phyloP scores from a whole-genome alignment of 1,140 invertebrate species.

The Calliphora vicina region DNA sequence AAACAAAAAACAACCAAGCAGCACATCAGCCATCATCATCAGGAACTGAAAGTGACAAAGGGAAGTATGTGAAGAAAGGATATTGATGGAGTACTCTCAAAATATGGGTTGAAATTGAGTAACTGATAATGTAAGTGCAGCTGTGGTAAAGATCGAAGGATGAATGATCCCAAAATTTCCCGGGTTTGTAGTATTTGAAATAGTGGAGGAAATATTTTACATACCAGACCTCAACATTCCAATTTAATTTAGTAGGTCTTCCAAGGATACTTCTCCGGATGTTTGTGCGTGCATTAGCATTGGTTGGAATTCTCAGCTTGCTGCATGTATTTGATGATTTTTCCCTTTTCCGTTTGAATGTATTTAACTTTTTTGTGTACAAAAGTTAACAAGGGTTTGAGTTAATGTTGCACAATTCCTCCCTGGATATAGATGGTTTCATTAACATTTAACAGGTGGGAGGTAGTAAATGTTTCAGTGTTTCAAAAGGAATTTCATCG shows the following conservation, averaged over 20 bases:
- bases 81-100: too few species aligned
- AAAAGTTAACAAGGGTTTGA: neutral
- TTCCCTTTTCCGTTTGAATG: neutral
- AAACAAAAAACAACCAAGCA: neutral
- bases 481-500: neutral
- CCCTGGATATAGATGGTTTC: neutral
- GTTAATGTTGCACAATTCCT: neutral
- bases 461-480: neutral
- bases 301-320: neutral
- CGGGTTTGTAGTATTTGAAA: too few species aligned
- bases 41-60: conserved; percentile 16
- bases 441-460: neutral
- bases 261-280: too few species aligned
- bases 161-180: too few species aligned
- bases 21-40: conserved; percentile 22
- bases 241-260: too few species aligned
- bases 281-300: neutral
- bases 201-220: too few species aligned
- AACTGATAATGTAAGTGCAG: too few species aligned
- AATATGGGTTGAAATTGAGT: too few species aligned
- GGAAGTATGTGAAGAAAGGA: neutral
- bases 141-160: too few species aligned
- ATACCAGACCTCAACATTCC: too few species aligned
- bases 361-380: neutral
- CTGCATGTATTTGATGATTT: neutral